Evolutionary conservation across 1,140 invertebrate genomes (phyloP).

Genomic region (Zaprionus inermis): DNA sequence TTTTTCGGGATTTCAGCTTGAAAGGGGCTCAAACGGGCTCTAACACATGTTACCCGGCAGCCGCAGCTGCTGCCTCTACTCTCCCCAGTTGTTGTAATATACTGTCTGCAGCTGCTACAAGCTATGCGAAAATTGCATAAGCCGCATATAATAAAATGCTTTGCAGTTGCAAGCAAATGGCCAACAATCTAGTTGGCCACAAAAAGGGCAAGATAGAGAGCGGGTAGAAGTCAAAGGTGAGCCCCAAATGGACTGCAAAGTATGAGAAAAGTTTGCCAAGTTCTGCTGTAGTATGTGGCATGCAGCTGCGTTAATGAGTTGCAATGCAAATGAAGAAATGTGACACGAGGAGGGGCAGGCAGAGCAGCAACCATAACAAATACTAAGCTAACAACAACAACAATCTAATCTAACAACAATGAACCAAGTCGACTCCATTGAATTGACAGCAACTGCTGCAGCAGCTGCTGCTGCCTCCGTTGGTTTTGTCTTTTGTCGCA

Average conservation of each 20-base stretch:
- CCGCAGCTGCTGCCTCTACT: slow-evolving; percentile 11
- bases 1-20: slow-evolving; percentile 66
- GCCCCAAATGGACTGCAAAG: slow-evolving; percentile 36
- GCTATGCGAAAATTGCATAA: slow-evolving; percentile 77
- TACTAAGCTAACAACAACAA: not conserved
- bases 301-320: slow-evolving; percentile 60
- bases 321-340: slow-evolving; percentile 63
- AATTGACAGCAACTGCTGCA: slow-evolving; percentile 34
- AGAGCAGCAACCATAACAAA: not conserved
- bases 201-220: not conserved
- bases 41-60: slow-evolving; percentile 62
- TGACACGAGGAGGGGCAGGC: slow-evolving; percentile 6
- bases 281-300: not conserved
- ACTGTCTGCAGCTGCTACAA: slow-evolving; percentile 20
- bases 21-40: slow-evolving; percentile 63
- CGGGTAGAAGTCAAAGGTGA: slow-evolving; percentile 43
- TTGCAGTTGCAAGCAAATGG: slow-evolving; percentile 33
- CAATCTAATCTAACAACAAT: not conserved
- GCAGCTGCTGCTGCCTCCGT: slow-evolving; percentile 30
- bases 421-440: slow-evolving; percentile 18
- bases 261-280: slow-evolving; percentile 54
- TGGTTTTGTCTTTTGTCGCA: slow-evolving; percentile 34
- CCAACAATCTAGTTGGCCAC: slow-evolving; percentile 17
- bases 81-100: slow-evolving; percentile 1
- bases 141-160: slow-evolving; percentile 68